Evolutionary conservation across 2,113 vertebrate genomes (phyloP), one percentile per base, ranked within the genome.

Genomic region (Pteronura brasiliensis): DNA sequence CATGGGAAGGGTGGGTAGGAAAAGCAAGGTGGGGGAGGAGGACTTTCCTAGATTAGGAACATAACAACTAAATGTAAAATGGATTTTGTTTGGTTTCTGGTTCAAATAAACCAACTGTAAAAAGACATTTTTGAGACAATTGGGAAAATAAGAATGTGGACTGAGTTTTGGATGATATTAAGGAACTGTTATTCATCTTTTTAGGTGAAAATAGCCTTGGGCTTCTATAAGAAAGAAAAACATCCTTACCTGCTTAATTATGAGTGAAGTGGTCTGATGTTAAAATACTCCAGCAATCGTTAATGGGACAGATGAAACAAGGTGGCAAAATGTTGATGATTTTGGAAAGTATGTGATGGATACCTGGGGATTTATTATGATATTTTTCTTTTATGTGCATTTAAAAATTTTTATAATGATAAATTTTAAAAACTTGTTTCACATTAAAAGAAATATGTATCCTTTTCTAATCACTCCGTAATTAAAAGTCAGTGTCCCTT

Each of bases 401-500:
- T 93, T 92, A 7, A n/a, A 88, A 63, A 39, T 81, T 85, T 65
- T 57, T 85, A 34, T 29, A 49, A 42, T 93, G 89, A 77, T 47
- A 93, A 84, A 83, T 21, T 63, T 76, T 34, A 81, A 80, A 29
- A 27, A 85, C 59, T 86, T 80, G 31, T 81, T 84, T 96, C 44
- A 39, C 14, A 84, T 76, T 83, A 11, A 77, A 65, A 93, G 55
- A 92, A 93, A 67, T 74, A 49, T n/a, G n/a, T 67, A 96, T 42
- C 42, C 61, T 25, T 89, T 96, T 97, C 76, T 88, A 44, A 84
- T 83, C 11, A 0, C 42, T 95, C 52, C 74, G 39, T 94, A 92
- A 96, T 97, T 96, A 90, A 95, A 95, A 88, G 18, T 96, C 69
- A 67, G 6, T 90, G n/a, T 87, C 63, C 25, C 67, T 97, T 94